Evolutionary conservation across 2,888 invertebrate species (phyloP), one percentile per base, ranked within the genome.

Genomic region (Busseola fusca): DNA sequence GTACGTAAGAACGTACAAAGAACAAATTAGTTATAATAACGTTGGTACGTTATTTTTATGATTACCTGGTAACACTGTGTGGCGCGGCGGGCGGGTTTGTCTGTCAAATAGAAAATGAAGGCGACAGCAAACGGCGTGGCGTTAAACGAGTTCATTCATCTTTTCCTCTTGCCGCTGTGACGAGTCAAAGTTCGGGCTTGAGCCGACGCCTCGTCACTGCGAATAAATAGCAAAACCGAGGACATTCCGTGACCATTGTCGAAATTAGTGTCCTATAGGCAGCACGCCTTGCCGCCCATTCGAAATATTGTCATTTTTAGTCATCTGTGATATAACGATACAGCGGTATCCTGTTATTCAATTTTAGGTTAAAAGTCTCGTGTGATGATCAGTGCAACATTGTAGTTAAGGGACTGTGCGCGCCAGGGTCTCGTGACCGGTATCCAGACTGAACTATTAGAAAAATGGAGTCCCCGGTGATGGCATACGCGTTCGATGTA

Each of bases 401-500:
- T 87, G 69, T 82, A 84, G 86, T 81, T 83, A 82, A 84, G 83
- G 85, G 76, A 83, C 85, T 87, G 90, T 91, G 90, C 86, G 84
- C 86, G 84, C 82, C 80, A 71, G 77, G 74, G 87, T 74, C 84
- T 84, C 85, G 90, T 91, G 87, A 82, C 81, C 84, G 86, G 87
- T 84, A 84, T 80, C 80, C 76, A 81, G 80, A 83, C 83, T 78
- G 66, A 78, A 71, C 69, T 73, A 76, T 84, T 83, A 78, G 82
- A 83, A 88, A 88, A 86, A 94, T 93, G 94, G 94, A 93, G 89
- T 89, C 91, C n/a, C 84, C 89, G 57, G 89, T 90, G 72, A 95
- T 96, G 91, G 95, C 96, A 92, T 96, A 96, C 88, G 93, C 93
- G 87, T 88, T 95, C 90, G 95, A 95, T 86, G 91, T 94, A 74